Base-by-base conservation (phyloP, 1,140 invertebrate genomes). In the Drosophila ironensis region DNA sequence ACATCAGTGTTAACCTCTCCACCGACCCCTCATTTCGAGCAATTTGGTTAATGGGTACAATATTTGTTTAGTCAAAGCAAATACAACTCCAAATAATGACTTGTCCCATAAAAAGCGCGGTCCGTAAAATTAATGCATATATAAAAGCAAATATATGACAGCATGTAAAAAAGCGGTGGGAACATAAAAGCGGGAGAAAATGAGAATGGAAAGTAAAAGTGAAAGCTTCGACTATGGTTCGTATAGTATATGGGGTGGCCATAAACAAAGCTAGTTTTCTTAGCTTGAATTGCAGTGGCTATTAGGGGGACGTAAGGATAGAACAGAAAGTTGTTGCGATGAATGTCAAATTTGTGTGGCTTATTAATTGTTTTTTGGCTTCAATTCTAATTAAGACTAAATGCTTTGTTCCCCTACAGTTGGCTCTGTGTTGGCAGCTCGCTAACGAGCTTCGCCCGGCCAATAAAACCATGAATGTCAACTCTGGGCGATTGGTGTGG, bases 1-100 rank as follows among this genome's bases (percentile, higher is more conserved):
- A 69, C 66, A 42, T 22, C 37, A 22, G 56, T n/a, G 17, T 16
- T 20, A 4, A 7, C 17, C 16, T 14, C 25, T 9, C 48, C 25
- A n/a, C 11, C 16, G 1, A 12, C 22, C 54, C 11, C n/a, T 2
- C 80, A 70, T 53, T 72, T 50, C 24, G 75, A 84, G 74, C 78
- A 84, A 84, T 84, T 84, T 86, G 68, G 54, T 84, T 84, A 84
- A 84, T 84, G 78, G 78, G 64, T 81, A 86, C 80, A 84, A 84
- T 84, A 86, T 84, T 84, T 86, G 80, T 84, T 84, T 84, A 84
- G 78, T 84, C 74, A 86, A 80, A 63, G 74, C 78, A 82, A 82
- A 82, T 52, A 81, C 68, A 81, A 60, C 33, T 25, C 69, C 16
- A 59, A 52, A 82, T 82, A 82, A 82, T 82, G 77, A 78, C 77